Evolutionary conservation across 2,113 vertebrate species (phyloP), one percentile per base, ranked within the genome.

Genomic region (Hyaena hyaena): DNA sequence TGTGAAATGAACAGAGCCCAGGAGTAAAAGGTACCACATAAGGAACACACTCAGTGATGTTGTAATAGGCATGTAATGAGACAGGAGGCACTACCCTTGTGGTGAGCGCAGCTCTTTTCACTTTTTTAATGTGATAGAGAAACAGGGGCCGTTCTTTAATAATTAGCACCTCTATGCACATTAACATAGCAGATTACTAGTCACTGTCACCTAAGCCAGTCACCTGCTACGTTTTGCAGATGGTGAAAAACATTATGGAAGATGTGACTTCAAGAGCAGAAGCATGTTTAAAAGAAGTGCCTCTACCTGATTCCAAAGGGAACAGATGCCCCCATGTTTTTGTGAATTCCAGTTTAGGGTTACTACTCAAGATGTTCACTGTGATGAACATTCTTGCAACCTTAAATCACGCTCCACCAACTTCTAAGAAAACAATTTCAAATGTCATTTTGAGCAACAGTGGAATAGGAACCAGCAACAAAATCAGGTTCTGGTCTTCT

Each of bases 361-460:
- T 28, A 45, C 19, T 28, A 45, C 19, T 63, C 14, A 85, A 39
- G 92, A 77, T 58, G 10, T 15, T 77, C 12, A 88, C 66, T 48
- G 61, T 77, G 91, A 83, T 43, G 21, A 88, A 55, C 12, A 73
- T 79, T 90, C 79, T 88, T 58, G 21, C 39, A 69, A 35, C 50
- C 19, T 95, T 93, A 88, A 92, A 61, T 80, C 43, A 39, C 7
- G 31, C n/a, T 90, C 58, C 11, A 31, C 33, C 73, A 86, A 8
- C 28, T 63, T 93, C 26, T 35, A 58, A 76, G 81, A 77, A 83
- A 97, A 74, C 11, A 77, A 53, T 79, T 93, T 83, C 63, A 66
- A 90, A 77, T 66, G 69, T 23, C 28, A 58, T 71, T 76, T 69
- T 92, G 68, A 90, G 33, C 17, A 58, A 3, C 11, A 61, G 24